A percentile compares a stretch with the other conserved stretches of the same genome.
phyloP scores from a whole-genome alignment of 2,888 invertebrate genomes.

The Drosophila melanosoma region DNA sequence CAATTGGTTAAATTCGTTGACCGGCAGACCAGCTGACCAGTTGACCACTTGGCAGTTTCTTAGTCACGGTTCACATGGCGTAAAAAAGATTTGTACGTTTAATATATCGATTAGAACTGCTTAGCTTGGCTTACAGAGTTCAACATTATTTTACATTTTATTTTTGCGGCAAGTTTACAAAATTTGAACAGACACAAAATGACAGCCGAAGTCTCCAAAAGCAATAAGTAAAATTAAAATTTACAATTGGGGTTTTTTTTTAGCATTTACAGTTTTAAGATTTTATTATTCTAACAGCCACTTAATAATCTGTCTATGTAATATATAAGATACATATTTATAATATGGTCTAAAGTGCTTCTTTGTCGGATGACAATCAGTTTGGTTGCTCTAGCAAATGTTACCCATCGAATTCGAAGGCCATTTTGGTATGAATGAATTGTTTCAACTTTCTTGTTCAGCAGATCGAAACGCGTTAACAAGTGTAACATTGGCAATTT shows the following conservation, averaged over 20 bases:
- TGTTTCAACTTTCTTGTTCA: constrained; percentile 56
- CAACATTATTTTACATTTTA: background rate
- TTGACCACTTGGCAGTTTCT: constrained; percentile 29
- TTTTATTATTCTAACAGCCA: background rate
- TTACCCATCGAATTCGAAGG: constrained; percentile 29
- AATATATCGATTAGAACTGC: constrained; percentile 37
- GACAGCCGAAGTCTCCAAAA: background rate
- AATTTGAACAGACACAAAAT: background rate
- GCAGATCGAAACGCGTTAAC: constrained; percentile 73
- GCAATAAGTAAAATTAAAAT: background rate
- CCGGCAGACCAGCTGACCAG: constrained; percentile 17
- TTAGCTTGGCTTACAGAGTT: constrained; percentile 1
- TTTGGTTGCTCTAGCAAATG: background rate
- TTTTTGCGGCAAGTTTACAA: background rate
- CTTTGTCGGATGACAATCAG: background rate
- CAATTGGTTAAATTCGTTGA: constrained; percentile 58
- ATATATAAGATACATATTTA: background rate
- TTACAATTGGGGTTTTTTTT: background rate
- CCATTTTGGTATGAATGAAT: constrained; percentile 22
- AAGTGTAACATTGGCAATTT: constrained; percentile 78
- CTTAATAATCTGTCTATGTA: background rate
- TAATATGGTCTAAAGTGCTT: background rate
- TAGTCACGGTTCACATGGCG: constrained; percentile 45
- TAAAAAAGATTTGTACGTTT: constrained; percentile 17
- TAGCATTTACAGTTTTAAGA: too few species aligned